These are phyloP conservation scores for Apomyelois bistriatella DNA, from an alignment of 2,888 invertebrate species.

Conservation along the genomic window DNA sequence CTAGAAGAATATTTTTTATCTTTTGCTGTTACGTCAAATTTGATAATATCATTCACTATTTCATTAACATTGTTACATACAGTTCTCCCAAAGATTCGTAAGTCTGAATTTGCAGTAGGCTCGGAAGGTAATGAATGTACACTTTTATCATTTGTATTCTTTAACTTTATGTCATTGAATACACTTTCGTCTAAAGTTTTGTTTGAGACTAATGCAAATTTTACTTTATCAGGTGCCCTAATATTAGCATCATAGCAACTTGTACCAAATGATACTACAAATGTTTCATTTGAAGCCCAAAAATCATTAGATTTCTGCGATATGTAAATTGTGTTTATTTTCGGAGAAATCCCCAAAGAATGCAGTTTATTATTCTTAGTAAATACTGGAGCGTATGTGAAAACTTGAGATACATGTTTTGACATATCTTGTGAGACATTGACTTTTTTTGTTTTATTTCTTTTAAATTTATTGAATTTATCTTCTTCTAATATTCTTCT, in stretches of 20 bases:
- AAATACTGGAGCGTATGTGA: not conserved
- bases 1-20: slow-evolving; percentile 16
- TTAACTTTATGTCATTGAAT: not conserved
- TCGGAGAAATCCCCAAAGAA: not conserved
- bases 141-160: not conserved
- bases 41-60: slow-evolving; percentile 28
- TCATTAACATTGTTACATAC: slow-evolving; percentile 26
- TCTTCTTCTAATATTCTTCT: slow-evolving; percentile 19
- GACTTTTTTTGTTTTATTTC: too few species aligned
- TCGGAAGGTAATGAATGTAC: not conserved
- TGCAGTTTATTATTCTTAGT: not conserved
- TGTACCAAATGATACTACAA: not conserved
- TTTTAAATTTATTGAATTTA: slow-evolving; percentile 21
- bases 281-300: not conserved
- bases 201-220: slow-evolving; percentile 8
- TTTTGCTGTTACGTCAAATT: slow-evolving; percentile 18
- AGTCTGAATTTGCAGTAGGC: slow-evolving; percentile 14
- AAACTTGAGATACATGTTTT: not conserved
- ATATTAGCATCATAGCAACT: not conserved
- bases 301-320: not conserved
- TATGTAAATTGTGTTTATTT: not conserved
- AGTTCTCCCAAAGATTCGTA: slow-evolving; percentile 19
- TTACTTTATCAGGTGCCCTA: not conserved
- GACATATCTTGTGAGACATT: not conserved
- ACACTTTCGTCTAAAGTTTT: not conserved